phyloP scores from a whole-genome alignment of 2,113 vertebrate species.

The Callocephalon fimbriatum region DNA sequence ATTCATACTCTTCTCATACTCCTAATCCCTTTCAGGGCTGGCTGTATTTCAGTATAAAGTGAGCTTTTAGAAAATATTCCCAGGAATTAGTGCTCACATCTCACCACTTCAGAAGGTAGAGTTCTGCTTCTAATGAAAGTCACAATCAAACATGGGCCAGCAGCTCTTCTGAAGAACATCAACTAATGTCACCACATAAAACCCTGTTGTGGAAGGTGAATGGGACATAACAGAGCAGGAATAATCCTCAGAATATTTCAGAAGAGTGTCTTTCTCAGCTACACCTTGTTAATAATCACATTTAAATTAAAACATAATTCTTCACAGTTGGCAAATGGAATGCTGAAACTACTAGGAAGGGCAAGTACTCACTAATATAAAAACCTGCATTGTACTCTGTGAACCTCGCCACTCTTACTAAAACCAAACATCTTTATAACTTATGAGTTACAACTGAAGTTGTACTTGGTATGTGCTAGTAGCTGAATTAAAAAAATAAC shows the following conservation, averaged over 20 bases:
- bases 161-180: background rate
- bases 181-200: background rate
- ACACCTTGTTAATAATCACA: background rate
- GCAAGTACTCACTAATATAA: background rate
- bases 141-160: background rate
- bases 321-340: background rate
- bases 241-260: background rate
- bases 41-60: background rate
- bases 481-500: background rate
- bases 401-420: background rate
- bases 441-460: background rate
- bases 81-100: background rate
- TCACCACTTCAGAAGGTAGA: background rate
- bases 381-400: background rate
- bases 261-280: background rate
- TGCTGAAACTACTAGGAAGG: background rate
- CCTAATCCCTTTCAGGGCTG: background rate
- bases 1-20: background rate
- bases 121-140: background rate
- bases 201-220: background rate
- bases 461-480: background rate
- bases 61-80: conserved; percentile 5
- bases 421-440: background rate
- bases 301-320: background rate
- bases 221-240: background rate